phyloP scores from a whole-genome alignment of 2,888 invertebrate species.

The Xylota sylvarum region DNA sequence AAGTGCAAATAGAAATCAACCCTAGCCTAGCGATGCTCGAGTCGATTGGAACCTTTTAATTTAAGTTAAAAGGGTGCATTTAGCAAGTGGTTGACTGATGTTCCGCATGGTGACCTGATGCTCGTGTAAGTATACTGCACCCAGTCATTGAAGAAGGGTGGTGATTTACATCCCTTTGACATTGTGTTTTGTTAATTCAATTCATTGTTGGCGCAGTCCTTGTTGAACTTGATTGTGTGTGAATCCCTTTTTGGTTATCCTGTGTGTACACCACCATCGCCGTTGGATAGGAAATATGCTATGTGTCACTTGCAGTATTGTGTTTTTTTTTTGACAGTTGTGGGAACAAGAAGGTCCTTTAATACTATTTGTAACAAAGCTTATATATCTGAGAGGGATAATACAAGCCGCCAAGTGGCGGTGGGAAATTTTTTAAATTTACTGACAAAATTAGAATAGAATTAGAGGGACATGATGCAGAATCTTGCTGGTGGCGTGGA shows the following conservation, averaged over 20 bases:
- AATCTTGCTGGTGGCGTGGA: slow-evolving; percentile 29
- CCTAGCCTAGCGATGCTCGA: slow-evolving; percentile 48
- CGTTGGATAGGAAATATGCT: slow-evolving; percentile 72
- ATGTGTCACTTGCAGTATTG: slow-evolving; percentile 76
- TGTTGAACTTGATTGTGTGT: slow-evolving; percentile 69
- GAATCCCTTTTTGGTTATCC: slow-evolving; percentile 48
- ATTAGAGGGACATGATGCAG: slow-evolving; percentile 24
- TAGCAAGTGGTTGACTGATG: slow-evolving; percentile 77
- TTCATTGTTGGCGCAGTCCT: slow-evolving; percentile 45
- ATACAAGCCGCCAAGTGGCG: slow-evolving; percentile 63
- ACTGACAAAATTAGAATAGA: slow-evolving; percentile 15
- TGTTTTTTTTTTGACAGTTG: slow-evolving; percentile 75
- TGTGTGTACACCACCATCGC: slow-evolving; percentile 26
- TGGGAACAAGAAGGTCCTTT: slow-evolving; percentile 74
- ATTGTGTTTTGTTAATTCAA: slow-evolving; percentile 66
- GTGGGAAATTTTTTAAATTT: slow-evolving; percentile 61
- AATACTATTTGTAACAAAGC: slow-evolving; percentile 32
- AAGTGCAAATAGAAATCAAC: slow-evolving; percentile 50
- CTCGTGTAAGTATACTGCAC: slow-evolving; percentile 49
- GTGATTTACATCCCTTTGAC: slow-evolving; percentile 74
- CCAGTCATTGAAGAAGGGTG: slow-evolving; percentile 38
- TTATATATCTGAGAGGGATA: slow-evolving; percentile 35
- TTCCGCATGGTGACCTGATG: slow-evolving; percentile 70
- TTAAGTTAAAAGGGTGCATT: slow-evolving; percentile 77
- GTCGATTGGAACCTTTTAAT: slow-evolving; percentile 72